phyloP scores from a whole-genome alignment of 2,113 vertebrate genomes.

The Eulemur rufifrons region DNA sequence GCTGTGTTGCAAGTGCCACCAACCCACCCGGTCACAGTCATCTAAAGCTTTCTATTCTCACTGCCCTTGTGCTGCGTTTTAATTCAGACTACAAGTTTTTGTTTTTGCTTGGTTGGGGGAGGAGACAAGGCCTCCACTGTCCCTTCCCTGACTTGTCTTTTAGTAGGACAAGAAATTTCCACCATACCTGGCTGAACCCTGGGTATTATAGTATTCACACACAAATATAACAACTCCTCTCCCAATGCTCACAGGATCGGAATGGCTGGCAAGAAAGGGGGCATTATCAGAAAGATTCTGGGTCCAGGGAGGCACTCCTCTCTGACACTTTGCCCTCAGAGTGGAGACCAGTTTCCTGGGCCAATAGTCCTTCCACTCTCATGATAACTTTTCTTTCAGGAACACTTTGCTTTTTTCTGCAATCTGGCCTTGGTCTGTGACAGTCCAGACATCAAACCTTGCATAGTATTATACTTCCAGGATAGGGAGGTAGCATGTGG shows the following conservation, averaged over 20 bases:
- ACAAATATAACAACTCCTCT: neutral
- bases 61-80: neutral
- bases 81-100: neutral
- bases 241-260: neutral
- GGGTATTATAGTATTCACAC: neutral
- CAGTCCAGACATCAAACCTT: neutral
- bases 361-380: neutral
- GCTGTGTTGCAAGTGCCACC: too few relatives aligned
- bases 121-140: rapidly evolving
- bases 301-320: rapidly evolving
- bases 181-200: too few relatives aligned
- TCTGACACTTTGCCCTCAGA: neutral
- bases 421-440: neutral
- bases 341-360: neutral
- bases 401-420: neutral
- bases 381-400: neutral
- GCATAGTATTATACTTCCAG: neutral
- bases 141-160: neutral
- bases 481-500: neutral
- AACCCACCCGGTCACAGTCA: neutral
- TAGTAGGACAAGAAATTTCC: neutral
- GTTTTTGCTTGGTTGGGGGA: rapidly evolving
- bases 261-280: neutral
- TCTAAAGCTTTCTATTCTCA: rapidly evolving
- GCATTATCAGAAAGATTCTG: rapidly evolving